Evolutionary conservation across 2,888 invertebrate genomes (phyloP), one percentile per base, ranked within the genome.

Genomic region (Phalangium opilio): DNA sequence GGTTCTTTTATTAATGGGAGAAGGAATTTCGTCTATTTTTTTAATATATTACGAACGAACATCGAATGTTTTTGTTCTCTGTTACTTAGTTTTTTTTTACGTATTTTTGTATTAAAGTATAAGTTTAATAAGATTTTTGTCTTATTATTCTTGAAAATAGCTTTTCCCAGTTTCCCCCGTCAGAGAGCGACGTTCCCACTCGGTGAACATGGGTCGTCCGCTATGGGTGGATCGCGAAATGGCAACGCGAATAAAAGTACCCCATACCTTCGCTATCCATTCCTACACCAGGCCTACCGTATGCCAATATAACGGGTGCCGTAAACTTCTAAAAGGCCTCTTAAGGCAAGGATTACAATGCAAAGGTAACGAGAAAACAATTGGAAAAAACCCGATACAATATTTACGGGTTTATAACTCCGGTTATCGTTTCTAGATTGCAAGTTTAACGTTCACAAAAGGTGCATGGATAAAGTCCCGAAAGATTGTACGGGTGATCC

Each of bases 181-280:
- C 15, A 51, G 50, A 40, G 56, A 56, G 18, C 45, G 76, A 59
- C 73, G 81, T 48, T 80, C 81, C 0, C 78, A 83, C 38, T 79
- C 80, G 0, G 67, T 78, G 60, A 74, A 77, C 58, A 52, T 55
- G 48, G 74, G 82, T 52, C 69, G 81, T 48, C 75, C 79, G 3
- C 69, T 75, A 18, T 79, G 80, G 78, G 72, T 79, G 55, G 81
- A 82, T 61, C 73, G 76, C 59, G 79, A 80, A 62, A 72, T 78
- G 59, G 78, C 79, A 33, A 71, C 69, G 41, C 63, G 70, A 50
- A 67, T 71, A 50, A 76, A 79, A 63, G 84, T 89, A 62, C 95
- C 96, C 33, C 96, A 96, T 70, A 95, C 95, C 4, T 95, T 95
- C 70, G 83, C 89, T 62, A 77, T 96, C 55, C 96, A 96, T 72